Percentiles rank a stretch among this genome's conserved stretches.
Conservation (phyloP, 2,797 vertebrate species). For the Artibeus lituratus region DNA sequence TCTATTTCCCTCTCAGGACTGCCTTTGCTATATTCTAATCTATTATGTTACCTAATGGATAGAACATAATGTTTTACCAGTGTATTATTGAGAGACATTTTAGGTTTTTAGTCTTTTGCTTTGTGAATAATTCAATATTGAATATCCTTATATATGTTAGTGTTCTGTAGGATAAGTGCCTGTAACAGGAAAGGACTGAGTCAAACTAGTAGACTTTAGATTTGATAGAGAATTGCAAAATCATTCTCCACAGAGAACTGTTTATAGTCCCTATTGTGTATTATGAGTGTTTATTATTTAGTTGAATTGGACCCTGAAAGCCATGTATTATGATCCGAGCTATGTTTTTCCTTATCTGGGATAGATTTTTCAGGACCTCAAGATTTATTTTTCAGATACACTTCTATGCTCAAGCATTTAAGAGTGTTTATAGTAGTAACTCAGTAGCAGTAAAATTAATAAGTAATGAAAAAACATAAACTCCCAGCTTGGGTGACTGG, state of each 20-base stretch:
- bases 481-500: too few species aligned
- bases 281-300: background rate
- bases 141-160: background rate
- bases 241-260: background rate
- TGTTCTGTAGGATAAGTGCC: background rate
- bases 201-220: background rate
- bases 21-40: background rate
- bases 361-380: background rate
- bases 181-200: background rate
- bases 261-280: background rate
- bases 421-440: background rate
- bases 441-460: background rate
- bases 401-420: background rate
- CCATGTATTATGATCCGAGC: background rate
- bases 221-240: background rate
- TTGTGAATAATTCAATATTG: background rate
- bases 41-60: background rate
- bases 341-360: background rate
- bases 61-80: background rate
- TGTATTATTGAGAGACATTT: background rate
- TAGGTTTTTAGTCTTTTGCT: background rate
- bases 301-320: background rate
- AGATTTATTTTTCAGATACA: background rate
- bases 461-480: background rate
- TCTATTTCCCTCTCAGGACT: background rate